A percentile compares a stretch with the other conserved stretches of the same genome.
Evolutionary conservation across 2,113 vertebrate species (phyloP).

Genomic region (Oostethus manadensis): DNA sequence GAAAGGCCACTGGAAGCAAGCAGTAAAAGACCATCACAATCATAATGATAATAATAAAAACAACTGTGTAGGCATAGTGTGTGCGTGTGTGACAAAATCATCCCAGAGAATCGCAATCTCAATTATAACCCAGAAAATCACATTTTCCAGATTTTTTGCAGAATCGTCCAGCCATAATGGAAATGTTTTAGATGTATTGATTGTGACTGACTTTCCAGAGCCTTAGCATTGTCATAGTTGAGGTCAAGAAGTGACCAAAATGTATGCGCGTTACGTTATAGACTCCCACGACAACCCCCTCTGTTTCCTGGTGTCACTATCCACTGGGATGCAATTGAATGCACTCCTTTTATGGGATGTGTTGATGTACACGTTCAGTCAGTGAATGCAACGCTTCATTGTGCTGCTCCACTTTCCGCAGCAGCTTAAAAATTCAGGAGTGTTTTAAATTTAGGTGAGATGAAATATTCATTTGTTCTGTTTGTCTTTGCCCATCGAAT

Average conservation of each 20-base stretch:
- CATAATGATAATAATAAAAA: too few relatives aligned
- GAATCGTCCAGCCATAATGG: slow-evolving; percentile 26
- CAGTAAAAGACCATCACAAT: too few relatives aligned
- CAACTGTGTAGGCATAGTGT: too few relatives aligned
- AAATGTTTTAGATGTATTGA: slow-evolving; percentile 48
- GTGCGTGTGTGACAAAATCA: too few relatives aligned
- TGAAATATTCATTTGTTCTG: slow-evolving; percentile 3
- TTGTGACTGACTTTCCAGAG: slow-evolving; percentile 24
- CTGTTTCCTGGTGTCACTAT: neutral
- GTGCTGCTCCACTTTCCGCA: neutral
- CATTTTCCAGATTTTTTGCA: too few relatives aligned
- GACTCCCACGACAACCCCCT: neutral
- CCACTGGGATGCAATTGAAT: slow-evolving; percentile 9
- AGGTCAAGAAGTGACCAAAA: slow-evolving; percentile 34
- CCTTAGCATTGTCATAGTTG: slow-evolving; percentile 16
- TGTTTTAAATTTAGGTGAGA: neutral
- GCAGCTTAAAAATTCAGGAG: slow-evolving; percentile 6
- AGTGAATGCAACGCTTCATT: neutral
- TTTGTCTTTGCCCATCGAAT: neutral
- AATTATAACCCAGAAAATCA: too few relatives aligned
- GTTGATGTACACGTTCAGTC: neutral
- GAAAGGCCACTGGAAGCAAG: too few relatives aligned
- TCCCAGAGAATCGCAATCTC: too few relatives aligned
- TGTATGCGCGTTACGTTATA: slow-evolving; percentile 21
- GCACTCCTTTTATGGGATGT: neutral